A percentile compares a stretch with the other conserved stretches of the same genome.
phyloP scores from a whole-genome alignment of 2,113 vertebrate genomes.

The Prinia subflava region DNA sequence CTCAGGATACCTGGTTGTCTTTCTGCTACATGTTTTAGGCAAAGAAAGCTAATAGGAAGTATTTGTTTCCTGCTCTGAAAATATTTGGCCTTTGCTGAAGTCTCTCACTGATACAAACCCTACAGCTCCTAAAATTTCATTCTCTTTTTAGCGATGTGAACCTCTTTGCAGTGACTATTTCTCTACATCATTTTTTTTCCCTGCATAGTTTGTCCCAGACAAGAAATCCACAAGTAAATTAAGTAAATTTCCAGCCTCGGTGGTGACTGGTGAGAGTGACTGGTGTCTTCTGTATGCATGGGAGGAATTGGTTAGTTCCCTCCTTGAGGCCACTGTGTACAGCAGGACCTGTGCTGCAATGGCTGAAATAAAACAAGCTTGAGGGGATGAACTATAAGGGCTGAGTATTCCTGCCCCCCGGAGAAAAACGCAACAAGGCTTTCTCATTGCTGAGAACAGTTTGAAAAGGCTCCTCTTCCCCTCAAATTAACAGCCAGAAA shows the following conservation, averaged over 20 bases:
- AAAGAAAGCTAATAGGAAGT: background rate
- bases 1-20: background rate
- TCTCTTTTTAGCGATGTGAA: background rate
- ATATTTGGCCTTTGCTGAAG: background rate
- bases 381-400: background rate
- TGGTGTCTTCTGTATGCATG: background rate
- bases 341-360: background rate
- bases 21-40: background rate
- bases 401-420: background rate
- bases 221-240: background rate
- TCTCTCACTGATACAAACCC: background rate
- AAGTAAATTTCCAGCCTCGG: background rate
- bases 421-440: background rate
- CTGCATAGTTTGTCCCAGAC: background rate
- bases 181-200: background rate
- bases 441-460: background rate
- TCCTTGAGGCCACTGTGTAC: fast-evolving
- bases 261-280: background rate
- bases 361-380: background rate
- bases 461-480: background rate
- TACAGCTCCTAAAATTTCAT: background rate
- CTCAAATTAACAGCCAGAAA: background rate
- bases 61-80: background rate
- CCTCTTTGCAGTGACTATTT: background rate
- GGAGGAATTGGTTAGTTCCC: background rate